Evolutionary conservation across 2,797 vertebrate genomes (phyloP).

Genomic region (Astyanax mexicanus): DNA sequence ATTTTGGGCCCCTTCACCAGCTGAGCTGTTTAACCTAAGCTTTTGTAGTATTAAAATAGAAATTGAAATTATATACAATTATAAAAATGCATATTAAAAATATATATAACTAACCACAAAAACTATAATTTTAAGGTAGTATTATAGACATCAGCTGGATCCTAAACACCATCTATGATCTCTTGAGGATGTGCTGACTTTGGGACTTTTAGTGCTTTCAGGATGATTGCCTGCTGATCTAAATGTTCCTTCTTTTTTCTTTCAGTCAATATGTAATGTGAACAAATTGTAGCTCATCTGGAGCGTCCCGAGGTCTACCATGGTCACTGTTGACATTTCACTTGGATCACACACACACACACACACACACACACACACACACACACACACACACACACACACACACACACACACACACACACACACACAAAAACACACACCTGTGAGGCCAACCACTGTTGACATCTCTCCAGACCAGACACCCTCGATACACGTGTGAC

Average conservation of each 20-base stretch:
- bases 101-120: neutral
- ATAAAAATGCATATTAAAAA: too few species aligned
- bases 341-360: constrained; percentile 32
- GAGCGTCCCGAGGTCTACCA: constrained; percentile 1
- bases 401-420: constrained; percentile 27
- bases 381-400: constrained; percentile 10
- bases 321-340: constrained; percentile 33
- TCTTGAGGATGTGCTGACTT: neutral
- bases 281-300: constrained; percentile 24
- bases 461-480: constrained; percentile 32
- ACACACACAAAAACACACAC: constrained; percentile 22
- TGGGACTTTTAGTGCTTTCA: neutral
- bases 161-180: neutral
- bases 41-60: too few species aligned
- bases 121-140: too few species aligned
- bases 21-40: too few species aligned
- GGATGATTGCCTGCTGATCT: neutral
- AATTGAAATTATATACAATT: too few species aligned
- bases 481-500: constrained; percentile 45
- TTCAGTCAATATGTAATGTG: constrained; percentile 14
- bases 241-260: neutral
- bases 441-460: constrained; percentile 35
- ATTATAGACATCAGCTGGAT: too few species aligned
- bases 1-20: too few species aligned
- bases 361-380: constrained; percentile 29